A percentile compares a stretch with the other conserved stretches of the same genome.
Evolutionary conservation across 2,888 invertebrate species (phyloP).

Genomic region (Aquatica leii): DNA sequence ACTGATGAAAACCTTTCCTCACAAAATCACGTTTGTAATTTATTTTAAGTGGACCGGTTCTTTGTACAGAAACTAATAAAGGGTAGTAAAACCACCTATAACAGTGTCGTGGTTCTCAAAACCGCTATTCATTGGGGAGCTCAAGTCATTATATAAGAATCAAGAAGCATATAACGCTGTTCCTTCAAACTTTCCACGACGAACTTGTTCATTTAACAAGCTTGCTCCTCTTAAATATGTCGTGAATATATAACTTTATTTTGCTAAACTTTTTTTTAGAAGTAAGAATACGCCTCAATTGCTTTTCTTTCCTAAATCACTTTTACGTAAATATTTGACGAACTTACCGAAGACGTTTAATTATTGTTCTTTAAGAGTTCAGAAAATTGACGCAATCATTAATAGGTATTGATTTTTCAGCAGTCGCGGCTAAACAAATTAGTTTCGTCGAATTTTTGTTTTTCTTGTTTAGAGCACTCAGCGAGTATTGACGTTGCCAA

Average conservation of each 20-base stretch:
- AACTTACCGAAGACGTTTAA: no score
- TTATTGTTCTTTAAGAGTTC: no score
- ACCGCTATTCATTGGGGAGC: conserved; percentile 30
- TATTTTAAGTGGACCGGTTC: conserved; percentile 27
- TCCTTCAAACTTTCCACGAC: conserved; percentile 27
- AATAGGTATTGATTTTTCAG: no score
- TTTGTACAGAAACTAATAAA: conserved; percentile 33
- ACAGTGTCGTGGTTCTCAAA: conserved; percentile 26
- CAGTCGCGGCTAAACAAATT: no score
- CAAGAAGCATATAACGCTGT: conserved; percentile 22
- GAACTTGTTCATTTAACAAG: conserved; percentile 30
- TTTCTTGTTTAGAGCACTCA: no score
- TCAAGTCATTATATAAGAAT: conserved; percentile 34
- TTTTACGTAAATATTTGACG: no score
- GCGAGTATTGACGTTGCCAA: no score
- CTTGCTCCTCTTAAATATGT: conserved; percentile 20
- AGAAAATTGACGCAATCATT: no score
- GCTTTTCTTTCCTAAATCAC: no score
- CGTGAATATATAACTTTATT: conserved; percentile 23
- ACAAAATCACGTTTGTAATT: conserved; percentile 31
- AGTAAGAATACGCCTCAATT: background rate
- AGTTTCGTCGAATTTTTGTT: no score
- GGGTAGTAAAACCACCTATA: conserved; percentile 33
- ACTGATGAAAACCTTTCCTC: conserved; percentile 25
- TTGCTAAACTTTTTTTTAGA: conserved; percentile 20